Base-by-base conservation (phyloP, 2,113 vertebrate species). In the Nibea coibor region DNA sequence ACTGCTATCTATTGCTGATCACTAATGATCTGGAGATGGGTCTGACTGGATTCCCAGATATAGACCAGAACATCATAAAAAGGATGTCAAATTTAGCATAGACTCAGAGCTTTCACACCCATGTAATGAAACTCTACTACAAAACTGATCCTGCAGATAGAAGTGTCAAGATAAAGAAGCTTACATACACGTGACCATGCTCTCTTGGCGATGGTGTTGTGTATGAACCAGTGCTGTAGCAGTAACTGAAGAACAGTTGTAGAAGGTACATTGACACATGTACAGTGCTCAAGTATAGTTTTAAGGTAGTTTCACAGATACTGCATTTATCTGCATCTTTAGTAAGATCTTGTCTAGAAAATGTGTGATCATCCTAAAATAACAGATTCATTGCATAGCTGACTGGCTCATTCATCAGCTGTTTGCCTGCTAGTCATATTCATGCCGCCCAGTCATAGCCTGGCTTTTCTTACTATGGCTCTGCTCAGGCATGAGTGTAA, bases 1-100 rank as follows among this genome's bases (percentile, higher is more conserved):
- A 26, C 24, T 26, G 24, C 24, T 26, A 26, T 26, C 24, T 26
- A 26, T 26, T 26, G 24, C 24, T 26, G 24, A 26, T 63, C 72
- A 61, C 69, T 83, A 78, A 88, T 89, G 77, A 81, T 78, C 57
- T 72, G 69, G 47, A 64, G 72, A 85, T 39, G 62, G 26, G 4
- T 61, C 48, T 50, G 51, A 64, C 31, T 82, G 47, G 22, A 31
- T 56, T 79, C 56, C 48, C 61, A 57, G 50, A 80, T 80, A 53
- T 28, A 75, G 53, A 72, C 35, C 24, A 51, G 74, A 35, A 24
- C 28, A 58, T 74, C 45, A 17, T 48, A 28, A 80, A 82, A 69
- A 59, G 47, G 7, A 59, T 12, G 39, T 69, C 68, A 45, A 43
- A 47, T 71, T 75, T 28, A 65, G 31, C 2, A 5, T 57, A 43